Evolutionary conservation across 2,113 vertebrate species (phyloP).

Genomic region (Toxotes chatareus): DNA sequence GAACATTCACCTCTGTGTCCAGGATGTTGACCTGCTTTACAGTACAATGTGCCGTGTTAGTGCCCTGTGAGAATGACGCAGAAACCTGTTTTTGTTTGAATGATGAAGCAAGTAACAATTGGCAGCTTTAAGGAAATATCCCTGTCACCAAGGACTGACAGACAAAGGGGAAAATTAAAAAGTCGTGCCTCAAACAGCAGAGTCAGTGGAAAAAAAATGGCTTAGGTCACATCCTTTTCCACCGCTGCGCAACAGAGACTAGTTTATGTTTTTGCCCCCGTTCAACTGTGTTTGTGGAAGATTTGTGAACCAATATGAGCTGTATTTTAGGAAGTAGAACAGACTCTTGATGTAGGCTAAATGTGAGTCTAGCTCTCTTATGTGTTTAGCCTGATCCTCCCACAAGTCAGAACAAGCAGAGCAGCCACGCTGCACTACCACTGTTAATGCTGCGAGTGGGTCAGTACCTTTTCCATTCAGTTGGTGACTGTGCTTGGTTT

Average conservation of each 20-base stretch:
- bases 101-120: not conserved
- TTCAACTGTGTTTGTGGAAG: too few relatives aligned
- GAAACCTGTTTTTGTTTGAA: not conserved
- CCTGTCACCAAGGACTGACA: not conserved
- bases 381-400: not conserved
- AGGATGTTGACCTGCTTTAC: not conserved
- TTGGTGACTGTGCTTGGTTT: slow-evolving; percentile 4
- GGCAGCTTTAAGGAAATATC: not conserved
- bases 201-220: fast-evolving
- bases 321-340: not conserved
- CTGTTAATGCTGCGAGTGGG: not conserved
- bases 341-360: not conserved
- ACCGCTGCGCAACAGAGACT: not conserved
- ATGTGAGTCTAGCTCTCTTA: not conserved
- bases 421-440: not conserved
- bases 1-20: not conserved
- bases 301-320: not conserved
- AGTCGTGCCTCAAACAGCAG: not conserved
- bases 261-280: not conserved
- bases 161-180: not conserved
- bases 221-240: not conserved
- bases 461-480: not conserved
- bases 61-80: not conserved
- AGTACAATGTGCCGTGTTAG: not conserved
- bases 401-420: slow-evolving; percentile 2